Base-by-base conservation (phyloP, 2,888 invertebrate species). In the Phengaris arion region DNA sequence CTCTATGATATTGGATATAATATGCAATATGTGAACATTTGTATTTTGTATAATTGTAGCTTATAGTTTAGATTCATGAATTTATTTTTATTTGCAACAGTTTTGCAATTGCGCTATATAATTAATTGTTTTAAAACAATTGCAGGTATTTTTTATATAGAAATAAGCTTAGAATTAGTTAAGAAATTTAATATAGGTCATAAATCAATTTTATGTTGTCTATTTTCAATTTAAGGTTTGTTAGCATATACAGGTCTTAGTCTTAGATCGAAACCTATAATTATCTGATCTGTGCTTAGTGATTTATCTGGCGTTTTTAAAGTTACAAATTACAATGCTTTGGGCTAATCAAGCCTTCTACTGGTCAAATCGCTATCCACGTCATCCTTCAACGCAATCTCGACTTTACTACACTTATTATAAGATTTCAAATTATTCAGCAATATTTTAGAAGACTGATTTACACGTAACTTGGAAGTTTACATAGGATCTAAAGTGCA, bases 401-500 rank as follows among this genome's bases (percentile, higher is more conserved):
- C 57, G 75, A 75, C 73, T 46, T 51, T 78, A 83, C 85, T 82
- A 77, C 82, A 82, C 84, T 85, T 84, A 80, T 35, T 0, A 6
- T 22, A 59, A 59, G 83, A 85, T 82, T 80, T 78, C 77, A 78
- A 78, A 75, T 77, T 69, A 57, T 55, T 74, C 74, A 15, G 54
- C 74, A 77, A 76, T 55, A 35, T 78, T 78, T 74, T 78, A 75
- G 76, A 80, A 68, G 64, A 12, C 73, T 77, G 76, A 84, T 87
- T 89, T 88, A 88, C 13, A 15, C 54, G 89, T 89, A 91, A 89
- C 89, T 92, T 86, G 86, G 88, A 84, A 79, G 93, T 93, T 92
- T 93, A 89, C 92, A 90, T 86, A 93, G 93, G 93, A 93, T 85
- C 85, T 89, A 87, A 91, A 93, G 92, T 93, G 93, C 93, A 93